Percentiles rank a stretch among this genome's conserved stretches.
Conservation (phyloP, 2,888 invertebrate species). For the Tetragnatha montana region DNA sequence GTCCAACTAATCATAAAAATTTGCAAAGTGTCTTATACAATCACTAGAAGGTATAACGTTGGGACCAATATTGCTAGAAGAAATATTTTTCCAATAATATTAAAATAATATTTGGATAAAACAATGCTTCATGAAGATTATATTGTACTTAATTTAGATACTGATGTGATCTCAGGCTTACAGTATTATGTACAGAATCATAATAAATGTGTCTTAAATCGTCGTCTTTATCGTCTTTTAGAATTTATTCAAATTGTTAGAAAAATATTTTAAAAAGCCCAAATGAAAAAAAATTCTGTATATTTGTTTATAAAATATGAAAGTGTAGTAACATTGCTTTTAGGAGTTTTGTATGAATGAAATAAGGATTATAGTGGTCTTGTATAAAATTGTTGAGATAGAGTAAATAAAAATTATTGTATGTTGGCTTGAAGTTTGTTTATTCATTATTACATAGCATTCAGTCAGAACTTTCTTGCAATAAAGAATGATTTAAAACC, state of each 20-base stretch:
- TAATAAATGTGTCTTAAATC: not conserved
- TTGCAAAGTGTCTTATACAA: not conserved
- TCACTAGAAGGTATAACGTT: not conserved
- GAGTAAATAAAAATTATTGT: constrained; percentile 42
- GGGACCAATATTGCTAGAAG: not conserved
- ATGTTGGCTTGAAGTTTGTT: constrained; percentile 11
- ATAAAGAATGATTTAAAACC: no score
- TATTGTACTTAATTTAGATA: not conserved
- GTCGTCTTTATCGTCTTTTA: constrained; percentile 30
- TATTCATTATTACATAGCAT: no score
- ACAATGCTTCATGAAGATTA: not conserved
- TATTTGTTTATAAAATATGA: constrained; percentile 26
- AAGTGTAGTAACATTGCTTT: constrained; percentile 26
- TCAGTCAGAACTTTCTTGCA: no score
- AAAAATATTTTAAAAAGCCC: constrained; percentile 27
- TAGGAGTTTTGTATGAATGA: constrained; percentile 33
- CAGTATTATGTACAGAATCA: constrained; percentile 63
- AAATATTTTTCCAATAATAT: not conserved
- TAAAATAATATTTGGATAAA: not conserved
- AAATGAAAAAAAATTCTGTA: constrained; percentile 24
- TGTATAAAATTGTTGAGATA: constrained; percentile 47
- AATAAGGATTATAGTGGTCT: constrained; percentile 41
- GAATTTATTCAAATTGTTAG: constrained; percentile 32
- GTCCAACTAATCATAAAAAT: not conserved
- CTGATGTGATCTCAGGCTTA: not conserved